These are phyloP conservation scores for Platorchestia sp. DNA, from an alignment of 1,140 invertebrate genomes.

Conservation along the genomic window DNA sequence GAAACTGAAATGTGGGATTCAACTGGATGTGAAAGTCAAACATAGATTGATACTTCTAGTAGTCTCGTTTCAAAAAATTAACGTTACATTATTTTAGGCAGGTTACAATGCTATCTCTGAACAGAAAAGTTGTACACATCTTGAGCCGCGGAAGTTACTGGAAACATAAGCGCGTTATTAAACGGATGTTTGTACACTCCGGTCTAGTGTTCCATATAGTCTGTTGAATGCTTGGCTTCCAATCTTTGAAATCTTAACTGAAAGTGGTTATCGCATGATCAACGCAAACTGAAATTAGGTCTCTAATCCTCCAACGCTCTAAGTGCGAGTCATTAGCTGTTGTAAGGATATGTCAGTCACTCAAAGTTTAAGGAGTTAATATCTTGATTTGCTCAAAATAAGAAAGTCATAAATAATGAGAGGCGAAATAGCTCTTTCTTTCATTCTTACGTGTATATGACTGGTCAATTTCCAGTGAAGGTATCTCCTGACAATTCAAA, in stretches of 20 bases:
- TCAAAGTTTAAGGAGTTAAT: background rate
- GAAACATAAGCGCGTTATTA: background rate
- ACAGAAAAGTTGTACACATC: background rate
- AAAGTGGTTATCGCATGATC: background rate
- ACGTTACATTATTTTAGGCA: background rate
- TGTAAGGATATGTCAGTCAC: background rate
- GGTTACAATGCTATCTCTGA: background rate
- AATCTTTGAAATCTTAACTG: background rate
- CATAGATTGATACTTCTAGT: background rate
- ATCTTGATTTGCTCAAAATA: background rate
- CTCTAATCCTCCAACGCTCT: background rate
- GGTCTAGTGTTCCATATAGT: background rate
- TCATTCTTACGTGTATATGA: background rate
- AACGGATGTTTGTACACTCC: background rate
- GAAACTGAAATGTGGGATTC: too few relatives aligned
- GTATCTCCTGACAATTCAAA: background rate
- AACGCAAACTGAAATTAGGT: background rate
- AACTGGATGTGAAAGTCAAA: too few relatives aligned
- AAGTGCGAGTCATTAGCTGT: background rate
- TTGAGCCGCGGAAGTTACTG: too few relatives aligned
- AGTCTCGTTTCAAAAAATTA: background rate
- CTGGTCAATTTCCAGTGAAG: background rate
- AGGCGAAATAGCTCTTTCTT: background rate
- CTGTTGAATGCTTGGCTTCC: background rate
- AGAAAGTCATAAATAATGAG: background rate